Base-by-base conservation (phyloP, 2,797 vertebrate species). In the Calcarius lapponicus region DNA sequence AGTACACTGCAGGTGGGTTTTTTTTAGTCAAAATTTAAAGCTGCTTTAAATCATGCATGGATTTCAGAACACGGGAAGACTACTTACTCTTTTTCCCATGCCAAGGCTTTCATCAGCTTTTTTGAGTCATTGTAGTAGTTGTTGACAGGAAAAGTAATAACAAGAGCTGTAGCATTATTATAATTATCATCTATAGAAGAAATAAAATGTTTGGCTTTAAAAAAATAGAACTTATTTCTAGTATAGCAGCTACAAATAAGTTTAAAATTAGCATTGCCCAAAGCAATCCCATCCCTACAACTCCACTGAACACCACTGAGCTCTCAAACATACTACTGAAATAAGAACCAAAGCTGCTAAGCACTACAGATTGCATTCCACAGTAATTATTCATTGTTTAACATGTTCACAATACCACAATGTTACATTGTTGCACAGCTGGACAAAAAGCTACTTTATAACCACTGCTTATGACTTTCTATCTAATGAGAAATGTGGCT, bases 71-170 rank as follows among this genome's bases (percentile, higher is more conserved):
- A 88, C 4, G 62, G 26, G 29, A 67, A 79, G 13, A n/a, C 17
- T 65, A 97, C 99, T 98, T 97, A 99, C 99, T 98, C 98, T 96
- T 98, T 98, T 96, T 99, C 99, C 99, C 99, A 99, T 2, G 99
- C 99, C 83, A 97, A 97, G 50, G 98, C 98, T 97, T 98, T 99
- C 93, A 97, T 98, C 69, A 98, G 90, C 74, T 97, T 98, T 75
- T 97, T 98, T 1, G 98, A 93, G 85, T 99, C 98, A 3, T 99
- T 98, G 93, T 99, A 98, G 97, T 98, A 99, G 97, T 99, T 99
- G 90, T 94, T 98, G 80, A 99, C 98, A 45, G 99, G 99, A 90
- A 99, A 98, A 48, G 99, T 99, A 95, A 99, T 99, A 95, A 99
- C 99, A 4, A 99, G 98, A 66, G 99, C 99, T 4, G 99, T 99